Evolutionary conservation across 2,797 vertebrate species (phyloP).

Genomic region (Pagetopsis macropterus): DNA sequence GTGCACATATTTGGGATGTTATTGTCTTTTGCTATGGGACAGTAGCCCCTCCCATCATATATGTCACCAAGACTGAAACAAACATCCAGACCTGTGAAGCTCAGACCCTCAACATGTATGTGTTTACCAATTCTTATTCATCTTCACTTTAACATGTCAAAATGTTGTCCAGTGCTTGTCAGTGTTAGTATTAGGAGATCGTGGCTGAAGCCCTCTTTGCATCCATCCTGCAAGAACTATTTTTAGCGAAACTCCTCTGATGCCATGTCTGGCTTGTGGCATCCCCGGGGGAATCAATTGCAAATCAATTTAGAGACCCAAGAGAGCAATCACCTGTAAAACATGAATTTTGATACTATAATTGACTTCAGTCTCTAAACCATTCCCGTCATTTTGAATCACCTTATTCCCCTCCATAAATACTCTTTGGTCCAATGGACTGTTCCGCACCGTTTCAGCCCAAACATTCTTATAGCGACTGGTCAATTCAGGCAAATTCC

Average conservation of each 20-base stretch:
- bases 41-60: background rate
- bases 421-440: background rate
- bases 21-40: slow-evolving; percentile 19
- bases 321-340: background rate
- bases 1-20: slow-evolving; percentile 20
- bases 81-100: background rate
- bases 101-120: background rate
- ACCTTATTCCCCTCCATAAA: slow-evolving; percentile 14
- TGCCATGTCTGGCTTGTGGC: background rate
- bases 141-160: slow-evolving; percentile 1
- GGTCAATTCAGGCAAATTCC: slow-evolving; percentile 48
- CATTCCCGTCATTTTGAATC: slow-evolving; percentile 7
- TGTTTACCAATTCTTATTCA: background rate
- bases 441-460: background rate
- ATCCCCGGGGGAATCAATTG: slow-evolving; percentile 1
- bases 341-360: background rate
- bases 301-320: slow-evolving; percentile 1
- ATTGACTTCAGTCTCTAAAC: slow-evolving; percentile 1
- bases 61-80: slow-evolving; percentile 19
- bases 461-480: slow-evolving; percentile 35
- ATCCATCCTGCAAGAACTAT: background rate
- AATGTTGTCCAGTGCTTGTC: slow-evolving; percentile 13
- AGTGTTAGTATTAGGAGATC: background rate
- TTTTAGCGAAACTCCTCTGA: background rate
- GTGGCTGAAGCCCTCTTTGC: no score